A percentile compares a stretch with the other conserved stretches of the same genome.
phyloP scores from a whole-genome alignment of 2,797 vertebrate species.

The Antrozous pallidus region DNA sequence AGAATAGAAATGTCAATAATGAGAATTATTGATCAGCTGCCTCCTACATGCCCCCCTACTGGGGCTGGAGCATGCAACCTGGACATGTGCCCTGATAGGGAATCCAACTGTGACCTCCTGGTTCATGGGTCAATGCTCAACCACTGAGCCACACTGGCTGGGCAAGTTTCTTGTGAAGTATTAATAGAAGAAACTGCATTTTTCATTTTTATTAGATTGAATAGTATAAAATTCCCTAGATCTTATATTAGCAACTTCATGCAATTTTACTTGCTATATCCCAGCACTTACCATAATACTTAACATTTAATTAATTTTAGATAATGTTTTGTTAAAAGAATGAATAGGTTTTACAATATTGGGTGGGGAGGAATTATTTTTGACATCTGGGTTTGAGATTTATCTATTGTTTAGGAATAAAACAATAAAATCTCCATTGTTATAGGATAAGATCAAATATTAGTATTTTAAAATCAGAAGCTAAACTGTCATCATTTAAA shows the following conservation, averaged over 20 bases:
- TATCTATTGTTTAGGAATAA: not conserved
- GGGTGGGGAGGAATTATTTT: not conserved
- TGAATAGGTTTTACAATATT: not conserved
- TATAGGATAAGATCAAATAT: not conserved
- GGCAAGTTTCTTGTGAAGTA: not conserved
- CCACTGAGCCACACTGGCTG: too few relatives aligned
- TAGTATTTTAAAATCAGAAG: conserved; percentile 35
- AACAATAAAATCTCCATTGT: not conserved
- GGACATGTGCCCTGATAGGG: too few relatives aligned
- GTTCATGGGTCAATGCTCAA: too few relatives aligned
- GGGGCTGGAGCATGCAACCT: too few relatives aligned
- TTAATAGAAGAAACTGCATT: not conserved
- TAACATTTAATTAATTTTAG: not conserved
- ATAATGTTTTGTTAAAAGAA: not conserved
- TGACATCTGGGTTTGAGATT: not conserved
- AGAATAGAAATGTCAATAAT: too few relatives aligned
- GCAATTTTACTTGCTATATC: not conserved
- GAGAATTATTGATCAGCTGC: too few relatives aligned
- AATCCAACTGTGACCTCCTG: too few relatives aligned
- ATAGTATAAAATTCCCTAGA: not conserved
- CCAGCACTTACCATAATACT: not conserved
- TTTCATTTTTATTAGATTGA: not conserved
- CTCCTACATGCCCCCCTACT: too few relatives aligned
- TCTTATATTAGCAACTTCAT: not conserved
- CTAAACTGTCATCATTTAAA: not conserved